Base-by-base conservation (phyloP, 2,888 invertebrate genomes). In the Endotricha flammealis region DNA sequence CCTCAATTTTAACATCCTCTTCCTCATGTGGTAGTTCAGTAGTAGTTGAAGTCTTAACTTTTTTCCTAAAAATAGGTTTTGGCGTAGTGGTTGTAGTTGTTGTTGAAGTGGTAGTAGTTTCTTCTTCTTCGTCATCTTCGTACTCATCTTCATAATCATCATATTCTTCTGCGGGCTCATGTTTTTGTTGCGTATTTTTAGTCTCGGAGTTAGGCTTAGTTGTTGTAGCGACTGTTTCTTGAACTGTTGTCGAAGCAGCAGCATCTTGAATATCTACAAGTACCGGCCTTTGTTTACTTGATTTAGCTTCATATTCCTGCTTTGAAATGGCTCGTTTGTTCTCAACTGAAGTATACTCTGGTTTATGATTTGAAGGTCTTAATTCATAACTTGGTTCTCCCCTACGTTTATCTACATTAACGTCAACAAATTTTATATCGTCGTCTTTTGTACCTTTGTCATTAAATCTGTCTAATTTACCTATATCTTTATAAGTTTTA, bases 381-480 rank as follows among this genome's bases (percentile, higher is more conserved):
- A 79, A 41, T 63, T 86, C 87, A 46, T 79, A 87, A 40, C 74
- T 70, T 1, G 87, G 86, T 57, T 86, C 87, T 30, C 79, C 80
- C 54, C 76, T 66, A 12, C 83, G 64, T 22, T 63, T 50, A 42
- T 81, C 82, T 12, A 60, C 32, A 44, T 62, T 82, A 0, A 82
- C 63, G 41, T 82, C 77, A 12, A 80, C 48, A 55, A 83, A 70
- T 33, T 55, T 60, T 22, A 58, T 16, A 37, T 64, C 63, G 8
- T 44, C 50, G 20, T 53, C 64, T 38, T 57, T 43, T 29, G 48
- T 46, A 14, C 47, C 53, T 17, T 29, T 36, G 8, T 50, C 42
- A 41, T 57, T 62, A 29, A 57, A 53, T 54, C 85, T 70, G 1
- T 85, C 81, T 41, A 60, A 65, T 62, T 53, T 73, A 1, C 74